A percentile compares a stretch with the other conserved stretches of the same genome.
Conservation (phyloP, 2,797 vertebrate genomes). For the Tenualosa thibaudeaui region DNA sequence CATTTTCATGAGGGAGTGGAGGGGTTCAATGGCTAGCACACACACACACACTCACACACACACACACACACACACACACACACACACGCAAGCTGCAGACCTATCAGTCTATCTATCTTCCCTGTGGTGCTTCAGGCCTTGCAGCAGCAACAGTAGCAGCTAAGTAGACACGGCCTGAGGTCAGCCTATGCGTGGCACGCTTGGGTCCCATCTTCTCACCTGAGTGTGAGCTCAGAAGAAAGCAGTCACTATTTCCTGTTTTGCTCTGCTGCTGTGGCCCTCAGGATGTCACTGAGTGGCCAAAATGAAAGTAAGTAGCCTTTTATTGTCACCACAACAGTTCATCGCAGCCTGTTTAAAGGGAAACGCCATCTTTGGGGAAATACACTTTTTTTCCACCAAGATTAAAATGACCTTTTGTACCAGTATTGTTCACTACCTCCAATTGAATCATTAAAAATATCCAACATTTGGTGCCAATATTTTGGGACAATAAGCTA, state of each 20-base stretch:
- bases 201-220: background rate
- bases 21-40: background rate
- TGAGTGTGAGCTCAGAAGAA: background rate
- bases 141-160: background rate
- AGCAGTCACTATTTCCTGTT: background rate
- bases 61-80: conserved; percentile 8
- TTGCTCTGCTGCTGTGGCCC: background rate
- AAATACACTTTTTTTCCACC: too few species aligned
- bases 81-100: background rate
- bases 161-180: background rate
- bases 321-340: background rate
- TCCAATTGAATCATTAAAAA: too few species aligned
- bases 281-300: background rate
- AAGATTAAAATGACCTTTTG: too few species aligned
- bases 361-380: too few species aligned
- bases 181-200: background rate
- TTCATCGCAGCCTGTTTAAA: background rate
- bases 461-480: too few species aligned
- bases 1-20: background rate
- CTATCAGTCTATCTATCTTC: background rate
- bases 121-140: background rate
- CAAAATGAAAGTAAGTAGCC: background rate
- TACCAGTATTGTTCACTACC: too few species aligned
- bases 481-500: too few species aligned
- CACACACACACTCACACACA: background rate